A percentile compares a stretch with the other conserved stretches of the same genome.
Evolutionary conservation across 2,797 vertebrate species (phyloP).

Genomic region (Trichosurus vulpecula): DNA sequence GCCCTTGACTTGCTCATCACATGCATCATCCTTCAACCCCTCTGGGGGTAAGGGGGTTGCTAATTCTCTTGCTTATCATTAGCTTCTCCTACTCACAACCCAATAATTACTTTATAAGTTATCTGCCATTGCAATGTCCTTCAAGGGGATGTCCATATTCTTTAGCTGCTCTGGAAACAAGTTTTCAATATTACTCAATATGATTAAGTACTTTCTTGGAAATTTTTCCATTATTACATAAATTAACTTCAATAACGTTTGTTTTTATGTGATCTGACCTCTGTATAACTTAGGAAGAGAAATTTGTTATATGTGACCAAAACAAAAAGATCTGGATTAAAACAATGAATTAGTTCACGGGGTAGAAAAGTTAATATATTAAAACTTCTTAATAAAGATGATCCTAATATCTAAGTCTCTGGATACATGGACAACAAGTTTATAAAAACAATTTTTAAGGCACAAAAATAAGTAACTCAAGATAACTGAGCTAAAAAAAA

Average conservation of each 20-base stretch:
- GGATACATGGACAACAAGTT: no score
- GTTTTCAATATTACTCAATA: neutral
- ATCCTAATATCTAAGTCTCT: no score
- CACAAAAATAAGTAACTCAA: no score
- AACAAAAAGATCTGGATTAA: neutral
- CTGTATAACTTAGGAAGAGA: neutral
- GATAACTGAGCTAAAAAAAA: no score
- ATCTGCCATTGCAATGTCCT: neutral
- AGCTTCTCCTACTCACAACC: neutral
- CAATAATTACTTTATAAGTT: neutral
- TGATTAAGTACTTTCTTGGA: no score
- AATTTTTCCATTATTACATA: neutral
- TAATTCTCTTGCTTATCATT: neutral
- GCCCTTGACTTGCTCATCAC: neutral
- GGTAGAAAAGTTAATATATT: neutral
- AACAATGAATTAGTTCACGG: neutral
- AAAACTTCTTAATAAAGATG: no score
- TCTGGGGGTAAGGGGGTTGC: neutral
- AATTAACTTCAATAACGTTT: neutral
- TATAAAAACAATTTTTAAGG: no score
- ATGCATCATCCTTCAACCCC: neutral
- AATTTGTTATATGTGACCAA: neutral
- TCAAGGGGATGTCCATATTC: neutral
- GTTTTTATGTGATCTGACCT: neutral
- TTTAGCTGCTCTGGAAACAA: neutral